These are phyloP conservation scores for Diorhabda elongata DNA, from an alignment of 1,140 invertebrate species.

Conservation along the genomic window DNA sequence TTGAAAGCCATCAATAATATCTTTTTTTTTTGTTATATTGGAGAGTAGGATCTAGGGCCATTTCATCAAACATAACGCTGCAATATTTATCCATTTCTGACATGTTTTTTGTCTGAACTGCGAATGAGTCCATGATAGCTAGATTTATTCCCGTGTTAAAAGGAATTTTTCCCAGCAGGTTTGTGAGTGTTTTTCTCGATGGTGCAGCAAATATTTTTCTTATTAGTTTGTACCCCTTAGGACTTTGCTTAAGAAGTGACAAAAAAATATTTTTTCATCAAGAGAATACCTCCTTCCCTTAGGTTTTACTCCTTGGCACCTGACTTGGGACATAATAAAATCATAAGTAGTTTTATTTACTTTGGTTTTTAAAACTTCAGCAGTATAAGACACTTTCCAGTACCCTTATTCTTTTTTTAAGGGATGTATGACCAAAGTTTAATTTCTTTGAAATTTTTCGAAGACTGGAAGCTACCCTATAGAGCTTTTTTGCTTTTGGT, in stretches of 20 bases:
- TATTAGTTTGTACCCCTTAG: slow-evolving; percentile 25
- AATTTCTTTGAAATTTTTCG: too few species aligned
- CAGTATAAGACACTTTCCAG: background rate
- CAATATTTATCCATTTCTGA: slow-evolving; percentile 13
- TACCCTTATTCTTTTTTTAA: background rate
- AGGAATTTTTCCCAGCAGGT: slow-evolving; percentile 30
- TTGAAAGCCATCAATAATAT: slow-evolving; percentile 19
- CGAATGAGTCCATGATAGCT: slow-evolving; percentile 19
- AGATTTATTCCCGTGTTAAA: slow-evolving; percentile 36
- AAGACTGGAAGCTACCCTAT: too few species aligned
- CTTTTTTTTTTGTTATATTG: background rate
- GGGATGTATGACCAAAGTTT: too few species aligned
- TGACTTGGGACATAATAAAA: slow-evolving; percentile 19
- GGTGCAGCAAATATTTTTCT: slow-evolving; percentile 29
- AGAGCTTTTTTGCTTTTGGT: too few species aligned
- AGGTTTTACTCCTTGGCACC: slow-evolving; percentile 14
- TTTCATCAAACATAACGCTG: slow-evolving; percentile 30
- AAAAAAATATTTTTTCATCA: slow-evolving; percentile 27
- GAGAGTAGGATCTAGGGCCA: slow-evolving; percentile 17
- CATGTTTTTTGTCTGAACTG: slow-evolving; percentile 17
- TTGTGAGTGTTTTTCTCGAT: slow-evolving; percentile 27
- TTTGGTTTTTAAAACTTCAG: background rate
- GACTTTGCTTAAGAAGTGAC: slow-evolving; percentile 28
- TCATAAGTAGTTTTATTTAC: slow-evolving; percentile 14
- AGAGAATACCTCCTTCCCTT: slow-evolving; percentile 17